These are phyloP conservation scores for Andrena dorsata DNA, from an alignment of 2,888 invertebrate genomes.

Conservation along the genomic window DNA sequence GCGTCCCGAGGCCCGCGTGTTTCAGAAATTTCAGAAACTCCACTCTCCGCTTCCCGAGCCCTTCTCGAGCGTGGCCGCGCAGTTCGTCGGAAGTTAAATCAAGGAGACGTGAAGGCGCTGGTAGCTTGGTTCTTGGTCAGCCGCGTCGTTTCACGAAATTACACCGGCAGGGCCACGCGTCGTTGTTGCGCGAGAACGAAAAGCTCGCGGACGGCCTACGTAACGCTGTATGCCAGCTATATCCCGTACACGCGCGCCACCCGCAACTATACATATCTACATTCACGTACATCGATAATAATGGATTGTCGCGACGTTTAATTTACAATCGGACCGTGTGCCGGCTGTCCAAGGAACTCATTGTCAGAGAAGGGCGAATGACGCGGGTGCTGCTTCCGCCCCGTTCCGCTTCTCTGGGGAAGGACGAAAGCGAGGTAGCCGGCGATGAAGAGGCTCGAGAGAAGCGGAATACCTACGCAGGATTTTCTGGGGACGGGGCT, in stretches of 20 bases:
- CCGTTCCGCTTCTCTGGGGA: background rate
- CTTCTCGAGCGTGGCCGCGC: background rate
- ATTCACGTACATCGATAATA: conserved; percentile 54
- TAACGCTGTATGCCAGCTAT: background rate
- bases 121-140: background rate
- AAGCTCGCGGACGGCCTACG: conserved; percentile 2
- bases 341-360: conserved; percentile 48
- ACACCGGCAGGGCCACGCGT: background rate
- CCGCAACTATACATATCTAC: conserved; percentile 54
- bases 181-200: background rate
- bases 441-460: background rate
- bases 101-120: background rate
- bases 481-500: background rate
- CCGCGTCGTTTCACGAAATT: background rate
- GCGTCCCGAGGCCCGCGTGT: background rate
- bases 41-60: background rate
- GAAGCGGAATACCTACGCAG: background rate
- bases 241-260: conserved; percentile 44
- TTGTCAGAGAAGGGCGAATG: conserved; percentile 21
- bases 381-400: background rate
- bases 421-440: background rate
- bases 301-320: conserved; percentile 60
- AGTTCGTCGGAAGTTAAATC: conserved; percentile 3
- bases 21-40: conserved; percentile 8
- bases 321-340: conserved; percentile 51